Evolutionary conservation across 2,113 vertebrate species (phyloP), one percentile per base, ranked within the genome.

Genomic region (Notarius lentiginosus): DNA sequence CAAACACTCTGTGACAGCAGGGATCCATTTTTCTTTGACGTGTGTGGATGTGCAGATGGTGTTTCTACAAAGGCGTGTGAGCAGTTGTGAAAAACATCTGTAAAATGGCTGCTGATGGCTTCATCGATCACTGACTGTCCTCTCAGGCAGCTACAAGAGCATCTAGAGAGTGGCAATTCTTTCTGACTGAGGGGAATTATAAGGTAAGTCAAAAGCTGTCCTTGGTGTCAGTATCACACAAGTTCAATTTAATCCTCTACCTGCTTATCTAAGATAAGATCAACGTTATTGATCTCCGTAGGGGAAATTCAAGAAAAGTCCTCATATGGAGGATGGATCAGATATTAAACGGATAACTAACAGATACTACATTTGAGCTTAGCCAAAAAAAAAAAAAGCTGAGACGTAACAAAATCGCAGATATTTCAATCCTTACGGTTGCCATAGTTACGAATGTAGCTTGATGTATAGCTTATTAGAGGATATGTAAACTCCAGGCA

Each of bases 181-280:
- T 5, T 79, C 65, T 55, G 49, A 18, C 49, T 10, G 72, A 14
- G 6, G 22, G 47, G 12, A 15, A 68, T 86, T 83, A 82, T 60
- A 89, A 55, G 82, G 51, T n/a, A n/a, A 61, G 41, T 77, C 11
- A 60, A 83, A 82, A 49, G 68, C 70, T 60, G 65, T 88, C 76
- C 76, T 30, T 53, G 7, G 24, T 83, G 81, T 79, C 73, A 30
- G n/a, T 22, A n/a, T 53, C 60, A 73, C 27, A 14, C 3, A 53
- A 83, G 14, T 53, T 66, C 17, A 66, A 83, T 83, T 83, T 27
- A n/a, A 83, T 18, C 47, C 14, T 83, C 47, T 30, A 83, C 34
- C 24, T 66, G 41, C 4, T 8, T 27, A 53, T 79, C 53, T 41
- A 41, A 41, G 41, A 41, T 41, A 41, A 41, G 41, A 41, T 41